A percentile compares a stretch with the other conserved stretches of the same genome.
phyloP scores from a whole-genome alignment of 2,797 vertebrate species.

The Acanthurus lineatus region DNA sequence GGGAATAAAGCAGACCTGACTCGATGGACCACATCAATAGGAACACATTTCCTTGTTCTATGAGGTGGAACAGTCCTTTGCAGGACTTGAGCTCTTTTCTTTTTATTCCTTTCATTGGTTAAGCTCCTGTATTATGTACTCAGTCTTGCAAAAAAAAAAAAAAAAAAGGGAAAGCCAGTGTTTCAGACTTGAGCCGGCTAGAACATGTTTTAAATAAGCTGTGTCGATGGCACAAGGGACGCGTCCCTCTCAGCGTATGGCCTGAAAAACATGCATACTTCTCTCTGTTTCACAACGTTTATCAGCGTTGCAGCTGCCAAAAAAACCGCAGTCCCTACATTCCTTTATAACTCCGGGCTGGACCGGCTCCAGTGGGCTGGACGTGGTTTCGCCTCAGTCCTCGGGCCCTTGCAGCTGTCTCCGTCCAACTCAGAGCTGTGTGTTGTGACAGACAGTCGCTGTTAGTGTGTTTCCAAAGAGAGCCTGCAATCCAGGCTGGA shows the following conservation, averaged over 20 bases:
- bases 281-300: slow-evolving; percentile 79
- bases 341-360: slow-evolving; percentile 77
- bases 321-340: slow-evolving; percentile 76
- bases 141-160: slow-evolving; percentile 46
- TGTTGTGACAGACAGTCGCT: slow-evolving; percentile 70
- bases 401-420: slow-evolving; percentile 74
- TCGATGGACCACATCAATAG: slow-evolving; percentile 76
- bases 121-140: slow-evolving; percentile 69
- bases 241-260: slow-evolving; percentile 64
- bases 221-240: slow-evolving; percentile 65
- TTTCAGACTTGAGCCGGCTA: slow-evolving; percentile 60
- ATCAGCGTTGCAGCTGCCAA: slow-evolving; percentile 75
- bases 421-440: slow-evolving; percentile 51
- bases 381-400: slow-evolving; percentile 61
- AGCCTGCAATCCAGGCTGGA: slow-evolving; percentile 64
- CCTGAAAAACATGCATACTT: slow-evolving; percentile 79
- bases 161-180: slow-evolving; percentile 39
- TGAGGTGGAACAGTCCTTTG: slow-evolving; percentile 76
- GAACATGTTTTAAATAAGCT: slow-evolving; percentile 67
- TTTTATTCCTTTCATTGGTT: slow-evolving; percentile 70
- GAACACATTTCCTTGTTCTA: slow-evolving; percentile 77
- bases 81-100: slow-evolving; percentile 59
- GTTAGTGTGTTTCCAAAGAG: slow-evolving; percentile 52
- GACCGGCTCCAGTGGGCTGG: slow-evolving; percentile 73
- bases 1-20: slow-evolving; percentile 66